Conservation (phyloP, 2,113 vertebrate species). For the Macrotus californicus region DNA sequence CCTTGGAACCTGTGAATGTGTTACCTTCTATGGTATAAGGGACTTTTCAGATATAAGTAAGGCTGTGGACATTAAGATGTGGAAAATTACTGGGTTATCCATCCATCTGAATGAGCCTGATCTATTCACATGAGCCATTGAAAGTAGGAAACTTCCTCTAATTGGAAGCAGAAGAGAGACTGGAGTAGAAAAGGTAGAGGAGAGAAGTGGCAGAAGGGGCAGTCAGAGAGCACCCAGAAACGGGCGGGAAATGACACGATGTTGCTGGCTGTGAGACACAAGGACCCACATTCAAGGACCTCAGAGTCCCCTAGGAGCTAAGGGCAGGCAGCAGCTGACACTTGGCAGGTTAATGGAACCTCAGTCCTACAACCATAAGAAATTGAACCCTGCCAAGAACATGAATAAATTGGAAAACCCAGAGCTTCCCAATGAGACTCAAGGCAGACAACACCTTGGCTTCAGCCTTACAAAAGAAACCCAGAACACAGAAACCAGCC, state of each 20-base stretch:
- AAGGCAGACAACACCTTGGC: not conserved
- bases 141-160: not conserved
- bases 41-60: not conserved
- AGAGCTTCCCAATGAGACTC: not conserved
- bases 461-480: not conserved
- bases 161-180: not conserved
- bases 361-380: not conserved
- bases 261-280: not conserved
- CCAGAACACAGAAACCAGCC: not conserved
- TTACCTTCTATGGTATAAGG: not conserved
- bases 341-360: not conserved
- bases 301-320: not conserved
- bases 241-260: not conserved
- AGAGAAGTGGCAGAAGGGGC: not conserved
- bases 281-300: not conserved
- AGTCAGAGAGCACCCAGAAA: not conserved
- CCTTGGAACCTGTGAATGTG: not conserved
- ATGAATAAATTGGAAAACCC: not conserved
- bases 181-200: not conserved
- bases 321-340: not conserved
- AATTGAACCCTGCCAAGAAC: not conserved
- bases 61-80: not conserved
- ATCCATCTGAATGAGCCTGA: not conserved
- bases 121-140: not conserved
- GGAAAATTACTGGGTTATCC: not conserved